Percentiles rank a stretch among this genome's conserved stretches.
Conservation (phyloP, 2,113 vertebrate species). For the Melanerpes aurifrons region DNA sequence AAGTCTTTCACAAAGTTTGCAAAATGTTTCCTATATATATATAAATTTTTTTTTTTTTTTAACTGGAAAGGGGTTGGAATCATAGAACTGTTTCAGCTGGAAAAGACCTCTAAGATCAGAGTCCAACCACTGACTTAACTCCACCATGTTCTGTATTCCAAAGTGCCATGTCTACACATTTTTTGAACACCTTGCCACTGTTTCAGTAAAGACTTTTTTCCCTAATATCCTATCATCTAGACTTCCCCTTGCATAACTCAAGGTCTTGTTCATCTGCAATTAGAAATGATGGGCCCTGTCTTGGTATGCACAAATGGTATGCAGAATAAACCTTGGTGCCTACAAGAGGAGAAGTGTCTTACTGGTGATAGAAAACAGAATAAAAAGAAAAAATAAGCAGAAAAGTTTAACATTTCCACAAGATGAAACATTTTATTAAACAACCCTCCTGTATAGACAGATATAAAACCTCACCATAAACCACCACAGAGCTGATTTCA, state of each 20-base stretch:
- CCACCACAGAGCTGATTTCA: background rate
- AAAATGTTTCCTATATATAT: background rate
- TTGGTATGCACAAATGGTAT: background rate
- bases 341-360: background rate
- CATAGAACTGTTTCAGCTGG: too few species aligned
- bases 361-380: background rate
- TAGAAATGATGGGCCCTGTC: background rate
- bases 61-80: background rate
- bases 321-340: background rate
- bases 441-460: background rate
- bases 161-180: too few species aligned
- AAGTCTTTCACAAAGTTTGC: background rate
- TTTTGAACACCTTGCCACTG: too few species aligned
- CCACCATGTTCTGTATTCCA: too few species aligned
- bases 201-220: too few species aligned
- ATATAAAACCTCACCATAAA: background rate
- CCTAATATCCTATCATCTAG: too few species aligned
- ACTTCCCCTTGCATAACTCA: too few species aligned
- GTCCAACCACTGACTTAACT: too few species aligned
- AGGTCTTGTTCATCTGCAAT: background rate
- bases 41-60: background rate
- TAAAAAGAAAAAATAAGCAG: fast-evolving
- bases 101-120: too few species aligned
- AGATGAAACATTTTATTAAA: background rate
- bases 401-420: background rate